Evolutionary conservation across 2,888 invertebrate genomes (phyloP), one percentile per base, ranked within the genome.

Genomic region (Latrodectus hesperus): DNA sequence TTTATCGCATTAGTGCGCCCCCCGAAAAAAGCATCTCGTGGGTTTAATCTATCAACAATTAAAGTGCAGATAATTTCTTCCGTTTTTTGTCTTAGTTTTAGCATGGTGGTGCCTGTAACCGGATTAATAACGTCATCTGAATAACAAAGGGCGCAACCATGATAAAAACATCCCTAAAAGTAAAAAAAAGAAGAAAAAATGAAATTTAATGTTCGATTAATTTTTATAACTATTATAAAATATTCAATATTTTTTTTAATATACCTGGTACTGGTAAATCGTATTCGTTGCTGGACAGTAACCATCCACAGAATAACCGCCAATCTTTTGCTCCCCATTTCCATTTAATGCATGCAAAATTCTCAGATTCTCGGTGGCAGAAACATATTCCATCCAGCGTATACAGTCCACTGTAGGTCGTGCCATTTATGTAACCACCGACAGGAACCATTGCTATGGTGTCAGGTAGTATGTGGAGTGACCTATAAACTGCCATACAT

Each of bases 311-410:
- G 22, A 16, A 49, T 9, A 55, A 6, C 1, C 79, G 64, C 5
- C 26, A n/a, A 79, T 72, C 9, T 4, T 49, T 0, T 53, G 9
- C 38, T 79, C 79, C 10, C 71, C 79, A 5, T 8, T 14, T 2
- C 60, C 71, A 38, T 72, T 79, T 10, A 79, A n/a, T 49, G 71
- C 79, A 71, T 79, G 71, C 17, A n/a, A 49, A 60, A 79, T 79
- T 12, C 0, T 8, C 0, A 79, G 26, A 10, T n/a, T 38, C 17
- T 60, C 71, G 9, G 55, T 17, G 8, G 14, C 1, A 55, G 71
- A 16, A 14, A 71, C 64, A 55, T 26, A 79, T 9, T 70, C 79
- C 4, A 79, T 10, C 79, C 79, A 79, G 4, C 79, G 79, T n/a
- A 71, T 79, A 5, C 38, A 38, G 17, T 79, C 72, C 2, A 17